phyloP scores from a whole-genome alignment of 2,113 vertebrate species.

The Hiodon tergisus region DNA sequence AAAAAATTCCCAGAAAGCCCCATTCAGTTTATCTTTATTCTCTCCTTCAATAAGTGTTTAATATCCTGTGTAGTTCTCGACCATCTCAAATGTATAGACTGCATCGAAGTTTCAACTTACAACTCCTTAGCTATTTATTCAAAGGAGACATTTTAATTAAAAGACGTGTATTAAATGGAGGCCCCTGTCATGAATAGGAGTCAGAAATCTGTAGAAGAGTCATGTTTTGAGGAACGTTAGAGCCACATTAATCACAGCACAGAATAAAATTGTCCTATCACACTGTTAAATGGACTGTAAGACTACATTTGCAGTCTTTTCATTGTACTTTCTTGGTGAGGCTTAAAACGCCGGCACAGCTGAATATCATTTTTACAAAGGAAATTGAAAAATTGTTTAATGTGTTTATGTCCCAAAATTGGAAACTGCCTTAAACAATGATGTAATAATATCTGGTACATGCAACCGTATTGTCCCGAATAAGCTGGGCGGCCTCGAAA shows the following conservation, averaged over 20 bases:
- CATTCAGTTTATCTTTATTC: neutral
- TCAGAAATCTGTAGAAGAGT: neutral
- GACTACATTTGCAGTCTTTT: slow-evolving; percentile 1
- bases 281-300: slow-evolving; percentile 33
- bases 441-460: neutral
- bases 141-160: neutral
- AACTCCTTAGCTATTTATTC: slow-evolving; percentile 2
- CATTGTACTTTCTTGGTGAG: slow-evolving; percentile 5
- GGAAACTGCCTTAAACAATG: neutral
- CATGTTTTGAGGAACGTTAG: slow-evolving; percentile 16
- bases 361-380: neutral
- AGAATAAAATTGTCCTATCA: slow-evolving; percentile 18
- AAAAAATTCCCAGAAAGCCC: too few species aligned
- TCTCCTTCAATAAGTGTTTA: neutral
- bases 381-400: neutral
- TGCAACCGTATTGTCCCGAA: neutral
- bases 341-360: neutral
- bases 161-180: neutral
- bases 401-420: neutral
- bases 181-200: neutral
- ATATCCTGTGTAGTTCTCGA: neutral
- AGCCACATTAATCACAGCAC: slow-evolving; percentile 29
- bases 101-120: neutral
- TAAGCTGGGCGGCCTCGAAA: neutral
- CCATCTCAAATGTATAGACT: neutral